Evolutionary conservation across 2,797 vertebrate species (phyloP).

Genomic region (Enteromius fasciolatus): DNA sequence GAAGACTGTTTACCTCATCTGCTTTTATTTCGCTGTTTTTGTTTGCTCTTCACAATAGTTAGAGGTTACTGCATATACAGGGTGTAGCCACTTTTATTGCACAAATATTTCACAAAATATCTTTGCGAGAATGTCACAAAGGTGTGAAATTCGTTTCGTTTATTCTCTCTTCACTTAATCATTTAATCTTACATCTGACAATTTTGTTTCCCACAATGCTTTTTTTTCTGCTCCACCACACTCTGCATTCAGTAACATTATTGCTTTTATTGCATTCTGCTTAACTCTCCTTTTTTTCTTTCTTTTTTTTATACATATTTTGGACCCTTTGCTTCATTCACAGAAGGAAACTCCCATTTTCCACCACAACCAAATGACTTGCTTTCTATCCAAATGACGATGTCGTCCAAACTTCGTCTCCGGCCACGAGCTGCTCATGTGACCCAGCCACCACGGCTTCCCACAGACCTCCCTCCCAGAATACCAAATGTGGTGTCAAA

Average conservation of each 20-base stretch:
- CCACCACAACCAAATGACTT: constrained; percentile 17
- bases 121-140: constrained; percentile 60
- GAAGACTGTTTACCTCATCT: constrained; percentile 54
- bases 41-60: constrained; percentile 57
- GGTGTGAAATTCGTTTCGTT: constrained; percentile 75
- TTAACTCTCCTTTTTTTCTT: not conserved
- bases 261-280: constrained; percentile 64
- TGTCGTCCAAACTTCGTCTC: constrained; percentile 37
- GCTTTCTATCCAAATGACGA: constrained; percentile 42
- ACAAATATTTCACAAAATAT: constrained; percentile 64
- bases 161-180: constrained; percentile 57
- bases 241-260: constrained; percentile 32
- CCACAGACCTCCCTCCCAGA: constrained; percentile 74
- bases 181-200: constrained; percentile 15
- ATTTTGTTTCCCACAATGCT: constrained; percentile 58
- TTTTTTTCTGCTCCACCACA: constrained; percentile 61
- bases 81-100: constrained; percentile 72
- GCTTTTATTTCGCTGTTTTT: constrained; percentile 44
- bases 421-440: constrained; percentile 33
- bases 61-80: constrained; percentile 80
- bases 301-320: not conserved
- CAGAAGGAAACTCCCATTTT: constrained; percentile 41
- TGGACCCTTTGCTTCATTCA: constrained; percentile 40
- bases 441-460: constrained; percentile 62
- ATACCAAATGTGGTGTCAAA: constrained; percentile 64